Evolutionary conservation across 2,888 invertebrate species (phyloP).

Genomic region (Germaria angustata): DNA sequence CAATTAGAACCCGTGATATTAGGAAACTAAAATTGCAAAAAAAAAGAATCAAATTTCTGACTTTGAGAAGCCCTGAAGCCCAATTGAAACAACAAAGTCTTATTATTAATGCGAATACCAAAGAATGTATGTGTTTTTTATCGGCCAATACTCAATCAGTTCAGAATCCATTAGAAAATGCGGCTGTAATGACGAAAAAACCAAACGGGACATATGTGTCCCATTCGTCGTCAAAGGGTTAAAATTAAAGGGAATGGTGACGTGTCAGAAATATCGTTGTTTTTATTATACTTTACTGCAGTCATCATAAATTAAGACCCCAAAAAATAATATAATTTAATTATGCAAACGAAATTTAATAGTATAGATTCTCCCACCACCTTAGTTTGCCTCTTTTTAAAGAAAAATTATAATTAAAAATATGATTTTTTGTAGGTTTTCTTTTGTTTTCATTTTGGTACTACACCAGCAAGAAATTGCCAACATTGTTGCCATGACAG

Average conservation of each 20-base stretch:
- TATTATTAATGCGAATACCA: no score
- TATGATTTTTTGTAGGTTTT: neutral
- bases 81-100: no score
- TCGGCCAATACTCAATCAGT: no score
- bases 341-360: conserved; percentile 54
- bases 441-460: neutral
- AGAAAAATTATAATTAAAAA: conserved; percentile 41
- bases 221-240: no score
- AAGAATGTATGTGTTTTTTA: no score
- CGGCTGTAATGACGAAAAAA: no score
- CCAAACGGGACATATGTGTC: no score
- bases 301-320: conserved; percentile 54
- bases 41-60: no score
- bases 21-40: no score
- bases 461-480: neutral
- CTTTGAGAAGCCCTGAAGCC: no score
- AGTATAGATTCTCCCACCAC: conserved; percentile 23
- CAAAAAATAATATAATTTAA: conserved; percentile 16
- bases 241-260: conserved; percentile 31
- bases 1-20: no score
- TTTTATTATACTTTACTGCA: conserved; percentile 55
- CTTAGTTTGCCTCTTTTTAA: neutral
- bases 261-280: conserved; percentile 39
- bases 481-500: conserved; percentile 4
- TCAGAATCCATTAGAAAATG: no score